These are phyloP conservation scores for Ciconia stormi DNA, from an alignment of 2,113 vertebrate species.

Conservation along the genomic window DNA sequence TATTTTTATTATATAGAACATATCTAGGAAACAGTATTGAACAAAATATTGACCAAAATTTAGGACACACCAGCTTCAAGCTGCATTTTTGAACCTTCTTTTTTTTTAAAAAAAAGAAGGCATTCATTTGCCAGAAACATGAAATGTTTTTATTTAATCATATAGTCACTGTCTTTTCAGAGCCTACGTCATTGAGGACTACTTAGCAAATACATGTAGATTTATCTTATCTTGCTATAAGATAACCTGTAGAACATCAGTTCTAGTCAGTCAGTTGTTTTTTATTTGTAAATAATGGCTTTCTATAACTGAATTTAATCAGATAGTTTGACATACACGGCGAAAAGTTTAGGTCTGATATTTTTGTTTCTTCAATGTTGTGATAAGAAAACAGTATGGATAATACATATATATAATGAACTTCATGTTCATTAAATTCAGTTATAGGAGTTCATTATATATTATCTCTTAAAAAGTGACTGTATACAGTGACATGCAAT, in stretches of 20 bases:
- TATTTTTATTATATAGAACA: background rate
- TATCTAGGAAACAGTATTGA: background rate
- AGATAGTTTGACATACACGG: background rate
- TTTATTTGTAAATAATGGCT: background rate
- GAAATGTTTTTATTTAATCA: background rate
- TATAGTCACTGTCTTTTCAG: background rate
- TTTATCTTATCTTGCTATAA: background rate
- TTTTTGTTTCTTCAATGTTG: background rate
- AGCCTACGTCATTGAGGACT: background rate
- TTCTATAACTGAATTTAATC: background rate
- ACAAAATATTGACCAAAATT: background rate
- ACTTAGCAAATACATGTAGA: background rate
- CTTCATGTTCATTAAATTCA: background rate
- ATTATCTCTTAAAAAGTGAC: background rate
- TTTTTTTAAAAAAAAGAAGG: background rate
- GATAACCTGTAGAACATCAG: background rate
- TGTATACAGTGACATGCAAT: background rate
- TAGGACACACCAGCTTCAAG: background rate
- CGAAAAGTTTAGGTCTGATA: background rate
- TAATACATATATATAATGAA: background rate
- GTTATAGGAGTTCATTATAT: background rate
- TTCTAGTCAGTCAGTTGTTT: fast-evolving
- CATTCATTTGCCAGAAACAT: background rate
- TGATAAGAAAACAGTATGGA: background rate
- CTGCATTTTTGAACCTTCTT: background rate